Evolutionary conservation across 1,140 invertebrate species (phyloP).

Genomic region (Radopholus similis): DNA sequence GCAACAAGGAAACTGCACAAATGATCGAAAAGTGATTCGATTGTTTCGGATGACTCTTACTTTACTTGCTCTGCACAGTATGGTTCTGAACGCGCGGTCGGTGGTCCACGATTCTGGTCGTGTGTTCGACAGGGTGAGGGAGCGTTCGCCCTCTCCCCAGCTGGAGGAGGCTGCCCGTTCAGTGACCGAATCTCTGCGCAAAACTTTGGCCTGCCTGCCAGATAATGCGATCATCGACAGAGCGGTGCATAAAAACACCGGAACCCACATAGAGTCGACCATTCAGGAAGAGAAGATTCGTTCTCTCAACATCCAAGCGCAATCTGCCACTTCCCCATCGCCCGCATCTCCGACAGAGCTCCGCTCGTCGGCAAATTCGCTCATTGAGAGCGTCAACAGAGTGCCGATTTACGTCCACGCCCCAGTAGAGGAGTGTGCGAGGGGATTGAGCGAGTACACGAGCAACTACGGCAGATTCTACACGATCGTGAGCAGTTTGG

Average conservation of each 20-base stretch:
- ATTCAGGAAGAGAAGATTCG: slow-evolving; percentile 2
- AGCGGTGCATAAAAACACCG: slow-evolving; percentile 38
- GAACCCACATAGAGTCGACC: background rate
- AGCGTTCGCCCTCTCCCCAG: slow-evolving; percentile 58
- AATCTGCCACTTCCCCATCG: background rate
- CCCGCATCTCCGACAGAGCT: slow-evolving; percentile 70
- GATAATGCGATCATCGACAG: slow-evolving; percentile 48
- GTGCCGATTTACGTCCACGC: background rate
- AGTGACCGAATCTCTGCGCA: slow-evolving; percentile 35
- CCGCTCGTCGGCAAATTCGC: slow-evolving; percentile 74
- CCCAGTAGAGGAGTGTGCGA: background rate
- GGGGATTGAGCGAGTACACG: background rate
- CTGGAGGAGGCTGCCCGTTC: slow-evolving; percentile 41
- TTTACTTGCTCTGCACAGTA: slow-evolving; percentile 25
- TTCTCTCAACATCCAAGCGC: background rate
- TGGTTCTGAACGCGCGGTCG: slow-evolving; percentile 52
- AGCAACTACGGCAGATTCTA: background rate
- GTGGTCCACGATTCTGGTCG: slow-evolving; percentile 60
- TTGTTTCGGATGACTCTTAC: background rate
- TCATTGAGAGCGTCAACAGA: background rate
- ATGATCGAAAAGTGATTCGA: background rate
- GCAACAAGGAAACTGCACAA: background rate
- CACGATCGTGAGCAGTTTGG: background rate
- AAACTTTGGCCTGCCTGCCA: slow-evolving; percentile 49
- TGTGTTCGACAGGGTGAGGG: slow-evolving; percentile 72